Conservation (phyloP, 2,888 invertebrate species). For the Agrochola lota region DNA sequence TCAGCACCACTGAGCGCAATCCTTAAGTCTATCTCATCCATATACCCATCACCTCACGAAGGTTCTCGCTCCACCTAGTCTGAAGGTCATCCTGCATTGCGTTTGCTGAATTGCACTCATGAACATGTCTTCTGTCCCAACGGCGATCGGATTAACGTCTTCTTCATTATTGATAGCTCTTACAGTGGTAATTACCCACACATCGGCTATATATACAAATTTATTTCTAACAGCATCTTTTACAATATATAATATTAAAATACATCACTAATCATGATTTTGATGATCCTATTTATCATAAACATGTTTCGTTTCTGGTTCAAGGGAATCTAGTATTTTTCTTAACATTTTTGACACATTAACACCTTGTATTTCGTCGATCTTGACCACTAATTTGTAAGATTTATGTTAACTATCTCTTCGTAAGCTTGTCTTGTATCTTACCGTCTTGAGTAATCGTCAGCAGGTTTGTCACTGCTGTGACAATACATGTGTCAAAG, state of each 20-base stretch:
- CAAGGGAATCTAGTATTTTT: slow-evolving; percentile 63
- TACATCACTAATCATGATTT: slow-evolving; percentile 34
- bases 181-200: background rate
- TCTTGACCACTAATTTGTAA: slow-evolving; percentile 42
- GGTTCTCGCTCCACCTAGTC: too few species aligned
- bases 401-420: slow-evolving; percentile 33
- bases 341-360: slow-evolving; percentile 31
- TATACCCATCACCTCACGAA: background rate
- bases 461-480: background rate
- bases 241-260: slow-evolving; percentile 35
- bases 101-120: background rate
- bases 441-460: background rate
- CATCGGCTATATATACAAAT: background rate
- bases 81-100: background rate
- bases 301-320: slow-evolving; percentile 55
- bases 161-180: slow-evolving; percentile 4
- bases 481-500: background rate
- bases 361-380: slow-evolving; percentile 32
- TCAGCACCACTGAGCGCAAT: too few species aligned
- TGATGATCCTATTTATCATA: slow-evolving; percentile 51
- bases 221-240: slow-evolving; percentile 11
- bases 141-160: background rate
- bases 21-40: background rate
- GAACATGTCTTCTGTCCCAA: background rate
- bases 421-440: slow-evolving; percentile 9